Conservation (phyloP, 2,113 vertebrate genomes). For the Brevimyrus niger region DNA sequence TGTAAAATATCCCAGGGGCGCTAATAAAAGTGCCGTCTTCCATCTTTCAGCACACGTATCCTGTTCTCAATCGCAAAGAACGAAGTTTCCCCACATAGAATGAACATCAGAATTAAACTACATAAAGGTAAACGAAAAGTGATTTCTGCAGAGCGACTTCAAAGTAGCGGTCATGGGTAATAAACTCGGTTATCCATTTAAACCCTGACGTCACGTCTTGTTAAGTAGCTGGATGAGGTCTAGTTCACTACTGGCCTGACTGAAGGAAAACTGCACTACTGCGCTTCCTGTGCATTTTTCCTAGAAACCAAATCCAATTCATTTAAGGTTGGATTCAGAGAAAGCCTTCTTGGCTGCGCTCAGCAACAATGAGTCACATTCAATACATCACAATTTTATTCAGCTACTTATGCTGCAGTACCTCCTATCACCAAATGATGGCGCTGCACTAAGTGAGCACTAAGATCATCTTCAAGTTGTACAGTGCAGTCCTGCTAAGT, state of each 20-base stretch:
- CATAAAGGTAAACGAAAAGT: background rate
- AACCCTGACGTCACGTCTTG: background rate
- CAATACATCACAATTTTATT: background rate
- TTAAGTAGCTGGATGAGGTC: background rate
- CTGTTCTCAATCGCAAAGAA: background rate
- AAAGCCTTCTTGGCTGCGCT: background rate
- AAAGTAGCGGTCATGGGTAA: background rate
- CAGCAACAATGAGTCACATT: background rate
- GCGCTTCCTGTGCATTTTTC: background rate
- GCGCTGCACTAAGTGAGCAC: background rate
- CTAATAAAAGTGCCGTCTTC: background rate
- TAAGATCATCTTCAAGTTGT: constrained; percentile 3
- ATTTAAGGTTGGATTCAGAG: background rate
- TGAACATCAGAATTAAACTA: background rate
- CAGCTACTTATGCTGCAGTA: constrained; percentile 27
- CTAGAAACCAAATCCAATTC: background rate
- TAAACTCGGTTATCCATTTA: background rate
- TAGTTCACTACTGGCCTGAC: background rate
- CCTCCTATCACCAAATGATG: background rate
- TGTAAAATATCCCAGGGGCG: background rate
- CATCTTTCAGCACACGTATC: background rate
- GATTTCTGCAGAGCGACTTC: background rate
- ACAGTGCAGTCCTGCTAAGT: background rate
- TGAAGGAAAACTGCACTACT: background rate
- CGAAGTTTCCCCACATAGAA: background rate